These are phyloP conservation scores for Poeciliopsis infans DNA, from an alignment of 2,797 vertebrate species.

Conservation along the genomic window DNA sequence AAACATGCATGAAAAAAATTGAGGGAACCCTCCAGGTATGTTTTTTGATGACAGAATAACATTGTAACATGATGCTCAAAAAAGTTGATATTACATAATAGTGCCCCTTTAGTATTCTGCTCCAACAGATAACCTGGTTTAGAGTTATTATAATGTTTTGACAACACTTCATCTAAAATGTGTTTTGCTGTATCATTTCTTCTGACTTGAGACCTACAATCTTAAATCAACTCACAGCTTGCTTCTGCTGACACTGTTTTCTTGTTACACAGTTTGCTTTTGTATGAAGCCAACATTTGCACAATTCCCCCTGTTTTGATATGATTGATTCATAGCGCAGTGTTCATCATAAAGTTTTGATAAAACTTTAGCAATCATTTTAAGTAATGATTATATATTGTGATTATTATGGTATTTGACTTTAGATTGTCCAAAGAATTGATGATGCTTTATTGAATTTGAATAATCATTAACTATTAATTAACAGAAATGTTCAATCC, in stretches of 20 bases:
- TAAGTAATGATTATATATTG: neutral
- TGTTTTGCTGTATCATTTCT: neutral
- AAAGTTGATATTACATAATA: no score
- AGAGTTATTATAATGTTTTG: neutral
- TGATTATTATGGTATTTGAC: neutral
- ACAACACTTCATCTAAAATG: neutral
- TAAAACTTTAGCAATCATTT: neutral
- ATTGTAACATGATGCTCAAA: no score
- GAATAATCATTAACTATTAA: neutral
- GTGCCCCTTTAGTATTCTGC: neutral
- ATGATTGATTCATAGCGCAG: neutral
- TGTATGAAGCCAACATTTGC: neutral
- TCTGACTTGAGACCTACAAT: neutral
- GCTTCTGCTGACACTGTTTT: neutral
- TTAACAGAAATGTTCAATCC: neutral
- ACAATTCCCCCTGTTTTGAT: neutral
- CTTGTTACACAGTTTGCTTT: neutral
- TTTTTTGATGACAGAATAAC: no score
- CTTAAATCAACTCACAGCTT: neutral
- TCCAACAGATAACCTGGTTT: neutral
- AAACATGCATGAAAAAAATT: no score
- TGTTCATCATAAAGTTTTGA: neutral
- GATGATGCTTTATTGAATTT: neutral
- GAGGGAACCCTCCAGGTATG: no score
- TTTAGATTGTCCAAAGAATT: neutral